Conservation (phyloP, 1,140 invertebrate species). For the Ylistrum balloti region DNA sequence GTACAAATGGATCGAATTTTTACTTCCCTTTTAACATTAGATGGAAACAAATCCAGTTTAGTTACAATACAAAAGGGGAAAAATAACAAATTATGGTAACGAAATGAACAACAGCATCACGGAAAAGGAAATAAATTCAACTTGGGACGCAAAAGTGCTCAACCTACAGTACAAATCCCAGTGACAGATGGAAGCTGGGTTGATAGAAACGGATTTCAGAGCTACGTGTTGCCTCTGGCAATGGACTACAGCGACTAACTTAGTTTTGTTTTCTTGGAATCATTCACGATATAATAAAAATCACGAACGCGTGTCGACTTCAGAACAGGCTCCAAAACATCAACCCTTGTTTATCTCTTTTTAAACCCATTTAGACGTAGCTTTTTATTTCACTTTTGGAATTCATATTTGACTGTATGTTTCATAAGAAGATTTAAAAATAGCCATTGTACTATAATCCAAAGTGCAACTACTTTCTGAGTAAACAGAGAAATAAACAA, state of each 20-base stretch:
- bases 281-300: not conserved
- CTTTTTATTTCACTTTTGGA: too few relatives aligned
- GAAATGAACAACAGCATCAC: not conserved
- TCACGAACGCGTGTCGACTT: slow-evolving; percentile 6
- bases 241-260: not conserved
- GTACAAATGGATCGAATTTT: not conserved
- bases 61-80: not conserved
- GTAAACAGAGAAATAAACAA: too few relatives aligned
- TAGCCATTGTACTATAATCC: too few relatives aligned
- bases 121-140: slow-evolving; percentile 20
- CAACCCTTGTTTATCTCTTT: too few relatives aligned
- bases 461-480: too few relatives aligned
- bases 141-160: not conserved
- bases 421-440: too few relatives aligned
- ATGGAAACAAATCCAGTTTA: slow-evolving; percentile 31
- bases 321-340: not conserved
- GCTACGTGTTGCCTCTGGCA: not conserved
- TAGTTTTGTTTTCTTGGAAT: not conserved
- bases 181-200: not conserved
- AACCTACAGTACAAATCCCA: not conserved
- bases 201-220: not conserved
- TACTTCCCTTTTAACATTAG: slow-evolving; percentile 35
- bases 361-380: too few relatives aligned
- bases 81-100: slow-evolving; percentile 6
- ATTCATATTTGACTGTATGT: too few relatives aligned